Evolutionary conservation across 2,888 invertebrate species (phyloP).

Genomic region (Dermolepida albohirtum): DNA sequence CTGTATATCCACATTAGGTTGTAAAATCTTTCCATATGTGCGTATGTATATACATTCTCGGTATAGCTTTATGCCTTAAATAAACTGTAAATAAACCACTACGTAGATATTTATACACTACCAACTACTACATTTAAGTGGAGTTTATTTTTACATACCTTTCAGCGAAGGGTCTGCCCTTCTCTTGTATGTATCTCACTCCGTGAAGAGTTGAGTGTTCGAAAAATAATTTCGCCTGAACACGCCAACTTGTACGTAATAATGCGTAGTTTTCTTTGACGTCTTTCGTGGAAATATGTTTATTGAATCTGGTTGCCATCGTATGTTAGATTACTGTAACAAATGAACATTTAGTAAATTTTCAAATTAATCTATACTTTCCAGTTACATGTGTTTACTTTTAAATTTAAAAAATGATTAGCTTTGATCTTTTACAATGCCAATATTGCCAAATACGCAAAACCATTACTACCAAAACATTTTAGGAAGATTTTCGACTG

Average conservation of each 20-base stretch:
- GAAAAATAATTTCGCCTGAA: constrained; percentile 80
- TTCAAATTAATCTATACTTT: too few species aligned
- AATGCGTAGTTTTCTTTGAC: constrained; percentile 51
- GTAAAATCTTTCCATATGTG: constrained; percentile 14
- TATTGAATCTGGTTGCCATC: too few species aligned
- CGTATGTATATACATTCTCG: constrained; percentile 25
- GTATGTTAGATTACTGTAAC: too few species aligned
- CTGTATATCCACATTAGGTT: constrained; percentile 1
- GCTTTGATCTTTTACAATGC: too few species aligned
- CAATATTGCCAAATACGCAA: too few species aligned
- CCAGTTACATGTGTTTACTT: too few species aligned
- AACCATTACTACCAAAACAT: too few species aligned
- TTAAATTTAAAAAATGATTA: too few species aligned
- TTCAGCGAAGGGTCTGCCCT: constrained; percentile 80
- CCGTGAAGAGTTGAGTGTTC: constrained; percentile 83
- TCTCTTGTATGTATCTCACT: constrained; percentile 82
- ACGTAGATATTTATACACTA: constrained; percentile 35
- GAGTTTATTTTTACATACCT: constrained; percentile 67
- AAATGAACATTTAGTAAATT: too few species aligned
- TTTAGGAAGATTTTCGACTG: too few species aligned
- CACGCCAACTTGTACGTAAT: constrained; percentile 74
- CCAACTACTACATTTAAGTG: constrained; percentile 9
- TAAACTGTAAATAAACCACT: constrained; percentile 37
- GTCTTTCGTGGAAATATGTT: neutral
- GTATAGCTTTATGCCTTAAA: constrained; percentile 30